phyloP scores from a whole-genome alignment of 2,888 invertebrate genomes.

The Leptopilina drosophilae region DNA sequence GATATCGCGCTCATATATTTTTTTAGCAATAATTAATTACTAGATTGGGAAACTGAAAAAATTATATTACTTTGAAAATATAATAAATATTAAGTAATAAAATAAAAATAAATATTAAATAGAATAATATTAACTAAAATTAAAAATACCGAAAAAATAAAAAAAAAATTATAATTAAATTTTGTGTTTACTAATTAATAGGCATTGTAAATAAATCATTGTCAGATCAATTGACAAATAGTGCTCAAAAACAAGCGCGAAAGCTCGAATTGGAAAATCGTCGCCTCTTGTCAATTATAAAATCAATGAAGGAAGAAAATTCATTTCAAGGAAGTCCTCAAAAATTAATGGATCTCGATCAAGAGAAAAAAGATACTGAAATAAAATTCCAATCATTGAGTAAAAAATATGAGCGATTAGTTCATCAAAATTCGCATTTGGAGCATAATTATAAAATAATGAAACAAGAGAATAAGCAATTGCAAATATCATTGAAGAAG shows the following conservation, averaged over 20 bases:
- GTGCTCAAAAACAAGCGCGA: conserved; percentile 90
- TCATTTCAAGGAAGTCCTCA: conserved; percentile 89
- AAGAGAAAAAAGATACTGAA: conserved; percentile 69
- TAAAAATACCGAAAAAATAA: no score
- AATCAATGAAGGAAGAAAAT: conserved; percentile 86
- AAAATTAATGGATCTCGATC: conserved; percentile 91
- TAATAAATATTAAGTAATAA: no score
- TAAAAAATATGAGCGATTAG: conserved; percentile 7
- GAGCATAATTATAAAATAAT: conserved; percentile 90
- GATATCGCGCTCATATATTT: no score
- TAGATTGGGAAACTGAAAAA: no score
- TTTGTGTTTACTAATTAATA: conserved; percentile 45
- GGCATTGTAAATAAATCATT: conserved; percentile 90
- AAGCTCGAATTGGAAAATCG: conserved; percentile 96
- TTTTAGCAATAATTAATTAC: no score
- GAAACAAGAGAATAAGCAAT: conserved; percentile 88
- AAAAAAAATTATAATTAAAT: conserved; percentile 55
- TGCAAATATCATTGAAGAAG: conserved; percentile 87
- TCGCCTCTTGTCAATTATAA: conserved; percentile 88
- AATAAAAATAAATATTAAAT: no score
- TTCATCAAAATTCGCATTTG: conserved; percentile 87
- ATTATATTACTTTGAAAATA: no score
- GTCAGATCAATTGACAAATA: conserved; percentile 94
- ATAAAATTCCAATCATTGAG: neutral
- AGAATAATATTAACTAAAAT: conserved; percentile 32